Percentiles rank a stretch among this genome's conserved stretches.
Evolutionary conservation across 35 echinoderm and acorn worm species (phyloP).

Genomic region (Chiridota heheva): DNA sequence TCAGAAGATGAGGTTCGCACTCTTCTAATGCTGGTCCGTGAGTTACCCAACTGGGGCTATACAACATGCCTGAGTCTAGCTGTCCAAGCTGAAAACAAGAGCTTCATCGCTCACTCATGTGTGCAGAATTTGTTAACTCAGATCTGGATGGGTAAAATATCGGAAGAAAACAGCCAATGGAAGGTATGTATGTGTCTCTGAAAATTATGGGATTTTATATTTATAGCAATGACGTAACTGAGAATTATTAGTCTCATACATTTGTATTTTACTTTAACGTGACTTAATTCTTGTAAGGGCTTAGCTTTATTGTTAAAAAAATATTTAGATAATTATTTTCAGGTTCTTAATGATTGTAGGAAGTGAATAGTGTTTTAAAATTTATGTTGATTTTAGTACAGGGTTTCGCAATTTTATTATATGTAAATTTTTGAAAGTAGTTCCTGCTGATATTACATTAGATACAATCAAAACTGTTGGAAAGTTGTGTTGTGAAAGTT

Average conservation of each 20-base stretch:
- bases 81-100: constrained; percentile 66
- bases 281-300: background rate
- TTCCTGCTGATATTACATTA: too few relatives aligned
- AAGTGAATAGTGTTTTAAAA: too few relatives aligned
- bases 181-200: constrained; percentile 51
- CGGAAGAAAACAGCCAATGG: constrained; percentile 63
- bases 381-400: too few relatives aligned
- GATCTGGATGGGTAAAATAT: constrained; percentile 90
- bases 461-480: too few relatives aligned
- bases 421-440: too few relatives aligned
- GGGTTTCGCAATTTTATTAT: too few relatives aligned
- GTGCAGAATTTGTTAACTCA: constrained; percentile 88
- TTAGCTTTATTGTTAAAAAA: background rate
- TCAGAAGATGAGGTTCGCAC: constrained; percentile 75
- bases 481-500: too few relatives aligned
- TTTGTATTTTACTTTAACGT: background rate
- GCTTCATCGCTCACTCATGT: constrained; percentile 81
- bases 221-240: background rate
- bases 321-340: too few relatives aligned
- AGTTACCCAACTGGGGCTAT: constrained; percentile 75
- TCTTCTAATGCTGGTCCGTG: constrained; percentile 64
- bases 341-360: too few relatives aligned
- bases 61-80: constrained; percentile 78
- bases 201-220: background rate
- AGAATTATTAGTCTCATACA: background rate